Conservation (phyloP, 1,140 invertebrate species). For the Marisa cornuarietis region DNA sequence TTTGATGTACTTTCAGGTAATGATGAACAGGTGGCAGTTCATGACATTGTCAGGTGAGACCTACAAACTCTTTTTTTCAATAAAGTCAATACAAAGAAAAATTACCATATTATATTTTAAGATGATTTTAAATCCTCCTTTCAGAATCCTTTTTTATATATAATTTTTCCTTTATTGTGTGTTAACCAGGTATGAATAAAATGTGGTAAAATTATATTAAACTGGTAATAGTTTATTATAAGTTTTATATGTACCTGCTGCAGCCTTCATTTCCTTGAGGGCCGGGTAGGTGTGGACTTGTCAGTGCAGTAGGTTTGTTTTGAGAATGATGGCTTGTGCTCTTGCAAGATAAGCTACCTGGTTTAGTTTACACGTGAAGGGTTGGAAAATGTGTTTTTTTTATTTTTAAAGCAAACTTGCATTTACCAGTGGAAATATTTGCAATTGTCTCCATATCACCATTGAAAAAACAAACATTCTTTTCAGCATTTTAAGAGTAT, state of each 20-base stretch:
- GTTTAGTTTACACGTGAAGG: not conserved
- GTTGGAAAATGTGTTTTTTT: not conserved
- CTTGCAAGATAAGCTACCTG: not conserved
- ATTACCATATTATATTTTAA: not conserved
- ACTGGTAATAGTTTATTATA: not conserved
- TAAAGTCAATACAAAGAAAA: not conserved
- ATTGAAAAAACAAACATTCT: too few relatives aligned
- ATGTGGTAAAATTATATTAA: not conserved
- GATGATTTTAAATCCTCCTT: not conserved
- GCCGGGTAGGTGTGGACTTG: not conserved
- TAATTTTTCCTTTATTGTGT: not conserved
- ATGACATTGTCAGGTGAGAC: slow-evolving; percentile 81
- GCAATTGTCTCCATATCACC: too few relatives aligned
- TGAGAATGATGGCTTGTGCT: too few relatives aligned
- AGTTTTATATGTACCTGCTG: not conserved
- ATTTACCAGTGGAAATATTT: too few relatives aligned
- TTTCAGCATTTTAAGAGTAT: too few relatives aligned
- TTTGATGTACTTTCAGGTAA: slow-evolving; percentile 71
- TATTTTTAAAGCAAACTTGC: too few relatives aligned
- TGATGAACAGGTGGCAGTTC: slow-evolving; percentile 92
- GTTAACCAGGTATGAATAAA: too few relatives aligned
- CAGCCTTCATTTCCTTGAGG: not conserved
- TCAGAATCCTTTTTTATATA: not conserved
- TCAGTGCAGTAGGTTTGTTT: not conserved
- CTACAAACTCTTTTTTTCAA: not conserved